A percentile compares a stretch with the other conserved stretches of the same genome.
Conservation (phyloP, 2,113 vertebrate species). For the Garra rufa region DNA sequence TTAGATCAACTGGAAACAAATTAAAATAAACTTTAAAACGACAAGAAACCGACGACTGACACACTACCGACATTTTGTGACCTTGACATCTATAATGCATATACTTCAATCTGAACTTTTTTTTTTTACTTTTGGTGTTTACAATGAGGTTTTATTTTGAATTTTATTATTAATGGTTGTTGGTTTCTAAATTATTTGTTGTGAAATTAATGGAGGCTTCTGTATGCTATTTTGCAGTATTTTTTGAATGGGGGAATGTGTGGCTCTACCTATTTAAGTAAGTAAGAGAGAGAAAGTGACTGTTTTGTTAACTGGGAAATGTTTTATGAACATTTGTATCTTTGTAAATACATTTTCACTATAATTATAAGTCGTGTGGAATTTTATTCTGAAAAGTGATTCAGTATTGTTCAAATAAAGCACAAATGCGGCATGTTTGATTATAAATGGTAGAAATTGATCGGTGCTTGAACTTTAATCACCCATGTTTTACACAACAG, state of each 20-base stretch:
- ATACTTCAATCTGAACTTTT: not conserved
- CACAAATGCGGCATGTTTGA: not conserved
- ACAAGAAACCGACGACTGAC: conserved; percentile 2
- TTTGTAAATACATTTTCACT: conserved; percentile 62
- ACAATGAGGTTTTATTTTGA: not conserved
- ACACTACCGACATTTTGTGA: not conserved
- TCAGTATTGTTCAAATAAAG: conserved; percentile 25
- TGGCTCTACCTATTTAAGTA: not conserved
- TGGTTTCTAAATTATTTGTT: conserved; percentile 25
- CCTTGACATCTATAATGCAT: not conserved
- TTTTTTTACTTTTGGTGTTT: not conserved
- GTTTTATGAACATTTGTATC: conserved; percentile 38
- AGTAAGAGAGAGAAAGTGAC: not conserved
- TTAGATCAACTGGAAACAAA: not conserved
- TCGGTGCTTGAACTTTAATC: not conserved
- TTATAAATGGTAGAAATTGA: not conserved
- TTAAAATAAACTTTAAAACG: not conserved
- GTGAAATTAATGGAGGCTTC: not conserved
- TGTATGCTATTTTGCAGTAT: not conserved
- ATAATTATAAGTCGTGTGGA: conserved; percentile 36
- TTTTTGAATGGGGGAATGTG: not conserved
- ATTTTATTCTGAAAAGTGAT: not conserved
- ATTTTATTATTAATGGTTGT: not conserved
- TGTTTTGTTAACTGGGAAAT: conserved; percentile 9
- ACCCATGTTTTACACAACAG: not conserved